Evolutionary conservation across 1,140 invertebrate species (phyloP), one percentile per base, ranked within the genome.

Genomic region (Paracyclopina nana): DNA sequence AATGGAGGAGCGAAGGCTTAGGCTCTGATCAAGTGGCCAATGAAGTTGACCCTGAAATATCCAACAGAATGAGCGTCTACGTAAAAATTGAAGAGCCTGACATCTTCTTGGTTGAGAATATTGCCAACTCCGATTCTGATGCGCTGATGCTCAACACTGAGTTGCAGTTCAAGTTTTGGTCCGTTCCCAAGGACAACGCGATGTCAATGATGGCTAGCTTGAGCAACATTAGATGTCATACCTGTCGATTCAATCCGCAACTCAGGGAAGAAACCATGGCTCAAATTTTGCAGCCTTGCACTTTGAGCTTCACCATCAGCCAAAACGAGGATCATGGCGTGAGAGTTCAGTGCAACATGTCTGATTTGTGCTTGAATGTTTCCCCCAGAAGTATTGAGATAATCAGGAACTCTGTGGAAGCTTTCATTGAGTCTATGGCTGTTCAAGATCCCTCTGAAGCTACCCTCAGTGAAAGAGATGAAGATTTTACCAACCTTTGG

Each of bases 81-180:
- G 11, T 50, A 12, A n/a, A 18, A n/a, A 38, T 50, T 1, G 48
- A 50, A 4, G 48, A 50, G 24, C 48, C 48, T 14, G 48, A 50
- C 24, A 50, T 50, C 16, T 20, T 50, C 6, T 25, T 50, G 16
- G 48, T 38, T 20, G 29, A 50, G 8, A 30, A 50, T 38, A 50
- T 50, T 20, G 18, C 18, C 12, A 24, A 50, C 30, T 38, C 12
- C 9, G 38, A 34, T 14, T 16, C 48, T 18, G 48, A 50, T 4
- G 28, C 48, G 9, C 16, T 50, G 6, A 16, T 50, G 16, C 25
- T 50, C 8, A 50, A 50, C 30, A 30, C 30, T 1, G 25, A 50
- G 30, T 31, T 50, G 2, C 42, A 44, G 24, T 44, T 44, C 42
- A 44, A 44, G 42, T 25, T 20, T 24, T 20, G 16, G 16, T 44